Conservation (phyloP, 2,888 invertebrate species). For the Leistus spinibarbis region DNA sequence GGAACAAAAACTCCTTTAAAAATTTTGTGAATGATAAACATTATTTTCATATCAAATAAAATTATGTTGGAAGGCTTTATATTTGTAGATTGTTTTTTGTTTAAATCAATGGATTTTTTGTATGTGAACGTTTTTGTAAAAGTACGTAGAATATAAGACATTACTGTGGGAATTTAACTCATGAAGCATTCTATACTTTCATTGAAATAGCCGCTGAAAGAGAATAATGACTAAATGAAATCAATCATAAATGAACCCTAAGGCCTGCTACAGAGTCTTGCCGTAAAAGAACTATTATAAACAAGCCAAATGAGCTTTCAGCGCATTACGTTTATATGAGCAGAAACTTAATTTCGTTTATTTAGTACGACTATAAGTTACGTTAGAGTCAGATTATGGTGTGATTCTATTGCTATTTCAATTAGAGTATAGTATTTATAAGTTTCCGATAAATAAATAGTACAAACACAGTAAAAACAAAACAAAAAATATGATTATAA, state of each 20-base stretch:
- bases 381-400: too few species aligned
- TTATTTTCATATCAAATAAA: conserved; percentile 36
- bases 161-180: conserved; percentile 16
- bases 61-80: conserved; percentile 37
- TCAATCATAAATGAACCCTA: too few species aligned
- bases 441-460: conserved; percentile 35
- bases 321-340: too few species aligned
- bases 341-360: too few species aligned
- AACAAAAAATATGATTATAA: conserved; percentile 24
- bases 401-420: background rate
- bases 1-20: background rate
- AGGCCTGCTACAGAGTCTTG: too few species aligned
- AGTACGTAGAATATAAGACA: conserved; percentile 23
- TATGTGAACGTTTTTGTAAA: conserved; percentile 36
- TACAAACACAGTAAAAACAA: conserved; percentile 33
- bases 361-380: too few species aligned
- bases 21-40: conserved; percentile 31
- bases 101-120: conserved; percentile 25
- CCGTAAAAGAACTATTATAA: too few species aligned
- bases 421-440: conserved; percentile 20
- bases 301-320: too few species aligned
- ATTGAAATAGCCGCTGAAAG: background rate
- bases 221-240: too few species aligned
- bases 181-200: conserved; percentile 20
- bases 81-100: conserved; percentile 21